Evolutionary conservation across 37 sponge, comb jelly and placozoan species (phyloP).

Genomic region (Diacarnus erythraeanus): DNA sequence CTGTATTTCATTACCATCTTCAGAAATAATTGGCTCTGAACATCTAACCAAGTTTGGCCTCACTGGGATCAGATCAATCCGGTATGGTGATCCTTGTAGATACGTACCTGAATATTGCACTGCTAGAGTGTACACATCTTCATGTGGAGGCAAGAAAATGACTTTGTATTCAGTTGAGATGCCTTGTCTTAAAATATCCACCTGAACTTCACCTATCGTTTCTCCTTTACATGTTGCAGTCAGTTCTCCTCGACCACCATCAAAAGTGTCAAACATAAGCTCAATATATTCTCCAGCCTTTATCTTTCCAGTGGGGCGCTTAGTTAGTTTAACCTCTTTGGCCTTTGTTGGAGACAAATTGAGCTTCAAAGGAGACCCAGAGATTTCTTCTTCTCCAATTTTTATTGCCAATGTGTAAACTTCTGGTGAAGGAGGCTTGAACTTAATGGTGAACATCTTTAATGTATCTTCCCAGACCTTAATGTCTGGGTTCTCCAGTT

Average conservation of each 20-base stretch:
- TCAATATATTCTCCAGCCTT: constrained; percentile 22
- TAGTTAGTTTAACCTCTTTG: constrained; percentile 18
- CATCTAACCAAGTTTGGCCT: constrained; percentile 26
- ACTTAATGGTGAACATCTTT: not conserved
- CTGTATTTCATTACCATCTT: constrained; percentile 4
- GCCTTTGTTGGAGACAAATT: constrained; percentile 27
- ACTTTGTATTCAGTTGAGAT: constrained; percentile 11
- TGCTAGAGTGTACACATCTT: constrained; percentile 42
- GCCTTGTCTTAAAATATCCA: constrained; percentile 1
- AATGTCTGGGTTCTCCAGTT: constrained; percentile 1
- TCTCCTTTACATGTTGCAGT: constrained; percentile 42
- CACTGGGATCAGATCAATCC: constrained; percentile 51
- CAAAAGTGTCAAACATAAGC: constrained; percentile 29
- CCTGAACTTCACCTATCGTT: constrained; percentile 39
- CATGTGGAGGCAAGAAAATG: constrained; percentile 44
- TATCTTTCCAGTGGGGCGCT: constrained; percentile 10
- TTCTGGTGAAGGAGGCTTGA: constrained; percentile 33
- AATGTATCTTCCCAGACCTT: not conserved
- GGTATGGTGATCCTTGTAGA: constrained; percentile 62
- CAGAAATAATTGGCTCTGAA: constrained; percentile 10
- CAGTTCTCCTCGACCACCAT: constrained; percentile 54
- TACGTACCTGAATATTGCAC: constrained; percentile 31
- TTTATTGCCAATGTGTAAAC: constrained; percentile 24
- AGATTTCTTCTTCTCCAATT: constrained; percentile 34
- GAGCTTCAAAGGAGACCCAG: constrained; percentile 46